A percentile compares a stretch with the other conserved stretches of the same genome.
phyloP scores from a whole-genome alignment of 2,888 invertebrate species.

The Eupeodes latifasciatus region DNA sequence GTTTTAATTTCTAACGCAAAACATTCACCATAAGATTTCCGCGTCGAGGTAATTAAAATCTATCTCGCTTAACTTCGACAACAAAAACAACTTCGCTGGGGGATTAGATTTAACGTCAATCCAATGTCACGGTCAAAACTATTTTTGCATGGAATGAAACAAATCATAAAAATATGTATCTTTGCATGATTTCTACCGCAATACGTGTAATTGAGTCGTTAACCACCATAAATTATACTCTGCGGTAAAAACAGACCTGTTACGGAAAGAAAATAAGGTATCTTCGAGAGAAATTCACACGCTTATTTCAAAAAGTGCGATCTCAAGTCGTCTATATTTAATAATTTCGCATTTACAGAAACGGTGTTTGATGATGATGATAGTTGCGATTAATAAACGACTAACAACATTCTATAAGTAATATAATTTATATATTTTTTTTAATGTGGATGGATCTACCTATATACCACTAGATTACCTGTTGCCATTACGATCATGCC shows the following conservation, averaged over 20 bases:
- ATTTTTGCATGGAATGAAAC: background rate
- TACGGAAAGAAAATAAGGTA: constrained; percentile 11
- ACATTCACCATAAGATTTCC: constrained; percentile 47
- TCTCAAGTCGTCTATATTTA: background rate
- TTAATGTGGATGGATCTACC: constrained; percentile 7
- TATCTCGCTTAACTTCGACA: constrained; percentile 45
- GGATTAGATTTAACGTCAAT: constrained; percentile 71
- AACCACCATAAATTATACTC: constrained; percentile 13
- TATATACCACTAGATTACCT: background rate
- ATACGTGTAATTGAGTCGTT: constrained; percentile 70
- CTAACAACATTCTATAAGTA: constrained; percentile 52
- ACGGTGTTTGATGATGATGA: constrained; percentile 8
- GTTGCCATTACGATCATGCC: background rate
- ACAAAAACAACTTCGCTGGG: background rate
- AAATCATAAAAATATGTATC: background rate
- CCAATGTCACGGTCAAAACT: constrained; percentile 53
- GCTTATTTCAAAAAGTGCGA: constrained; percentile 37
- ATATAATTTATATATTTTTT: constrained; percentile 25
- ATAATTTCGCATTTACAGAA: constrained; percentile 52
- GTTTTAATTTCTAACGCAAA: constrained; percentile 21
- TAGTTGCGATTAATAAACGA: constrained; percentile 7
- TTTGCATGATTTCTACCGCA: constrained; percentile 49
- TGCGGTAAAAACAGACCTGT: constrained; percentile 13
- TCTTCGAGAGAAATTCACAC: constrained; percentile 54
- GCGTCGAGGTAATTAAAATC: constrained; percentile 65